Evolutionary conservation across 2,888 invertebrate genomes (phyloP).

Genomic region (Barypeithes pellucidus): DNA sequence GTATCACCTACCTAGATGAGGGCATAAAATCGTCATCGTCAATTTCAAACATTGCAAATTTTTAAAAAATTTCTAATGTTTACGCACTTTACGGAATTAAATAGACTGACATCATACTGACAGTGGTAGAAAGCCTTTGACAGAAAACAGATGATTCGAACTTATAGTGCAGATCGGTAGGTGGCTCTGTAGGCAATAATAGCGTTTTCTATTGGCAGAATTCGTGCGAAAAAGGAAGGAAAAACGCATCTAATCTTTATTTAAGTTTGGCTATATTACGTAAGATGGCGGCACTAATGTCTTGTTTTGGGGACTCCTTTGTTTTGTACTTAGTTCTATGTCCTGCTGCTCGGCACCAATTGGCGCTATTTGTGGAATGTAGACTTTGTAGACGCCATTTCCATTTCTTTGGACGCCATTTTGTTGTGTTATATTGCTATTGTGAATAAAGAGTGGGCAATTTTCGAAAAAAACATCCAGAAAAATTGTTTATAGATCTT

Average conservation of each 20-base stretch:
- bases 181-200: too few species aligned
- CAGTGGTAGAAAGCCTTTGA: not conserved
- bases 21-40: slow-evolving; percentile 50
- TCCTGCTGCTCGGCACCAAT: too few species aligned
- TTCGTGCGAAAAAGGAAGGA: too few species aligned
- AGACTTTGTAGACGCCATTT: not conserved
- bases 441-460: not conserved
- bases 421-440: not conserved
- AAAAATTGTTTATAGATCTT: not conserved
- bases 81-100: too few species aligned
- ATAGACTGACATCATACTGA: too few species aligned
- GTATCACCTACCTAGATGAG: slow-evolving; percentile 36
- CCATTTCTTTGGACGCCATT: not conserved
- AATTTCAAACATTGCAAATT: slow-evolving; percentile 42
- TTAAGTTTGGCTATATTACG: not conserved
- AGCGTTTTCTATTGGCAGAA: too few species aligned
- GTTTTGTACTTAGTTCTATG: too few species aligned
- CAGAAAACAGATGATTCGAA: not conserved
- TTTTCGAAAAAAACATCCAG: not conserved
- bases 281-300: too few species aligned
- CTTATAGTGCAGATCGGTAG: too few species aligned
- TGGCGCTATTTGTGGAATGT: too few species aligned
- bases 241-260: too few species aligned
- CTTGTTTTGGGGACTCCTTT: too few species aligned
- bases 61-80: not conserved